Base-by-base conservation (phyloP, 2,797 vertebrate species). In the Ara ararauna region DNA sequence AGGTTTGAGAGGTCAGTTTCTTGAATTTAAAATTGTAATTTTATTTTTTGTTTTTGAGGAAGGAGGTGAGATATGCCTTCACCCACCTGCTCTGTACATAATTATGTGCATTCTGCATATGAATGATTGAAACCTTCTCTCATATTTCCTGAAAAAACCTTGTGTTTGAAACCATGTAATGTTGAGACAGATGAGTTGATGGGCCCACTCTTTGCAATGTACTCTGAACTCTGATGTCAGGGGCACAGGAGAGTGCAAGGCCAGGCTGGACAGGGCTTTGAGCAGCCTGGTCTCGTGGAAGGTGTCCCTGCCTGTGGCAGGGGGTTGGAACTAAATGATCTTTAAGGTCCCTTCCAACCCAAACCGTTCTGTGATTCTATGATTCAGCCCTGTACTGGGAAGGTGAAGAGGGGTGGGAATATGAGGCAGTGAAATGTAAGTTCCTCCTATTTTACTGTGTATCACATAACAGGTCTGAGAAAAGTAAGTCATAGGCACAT, bases 1-100 rank as follows among this genome's bases (percentile, higher is more conserved):
- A 94, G 64, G 79, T 95, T 96, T 88, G 74, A 85, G 45, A 91
- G 81, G 84, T 81, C 79, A n/a, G 71, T 3, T 53, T 92, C 50
- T 58, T 54, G 12, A 48, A 70, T 88, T 75, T 75, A 42, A 91
- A 91, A 51, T 24, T 45, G 7, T 23, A 51, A 34, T 61, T 74
- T 48, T 67, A 34, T 79, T 13, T 42, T 66, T 47, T 53, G 10
- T 4, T 87, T 92, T 68, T 62, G 44, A 91, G 58, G 32, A 72
- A 85, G n/a, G 30, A 82, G 32, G 7, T 85, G 80, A 90, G 19
- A 60, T 24, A 45, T 32, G 50, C 53, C 38, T 87, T 84, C 54
- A 71, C 36, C 18, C 29, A 58, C 73, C 22, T 74, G 13, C 48
- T 84, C 40, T 74, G 8, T 15, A 47, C 17, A 50, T 27, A 58